Base-by-base conservation (phyloP, 1,140 invertebrate species). In the Trachymyrmex septentrionalis region DNA sequence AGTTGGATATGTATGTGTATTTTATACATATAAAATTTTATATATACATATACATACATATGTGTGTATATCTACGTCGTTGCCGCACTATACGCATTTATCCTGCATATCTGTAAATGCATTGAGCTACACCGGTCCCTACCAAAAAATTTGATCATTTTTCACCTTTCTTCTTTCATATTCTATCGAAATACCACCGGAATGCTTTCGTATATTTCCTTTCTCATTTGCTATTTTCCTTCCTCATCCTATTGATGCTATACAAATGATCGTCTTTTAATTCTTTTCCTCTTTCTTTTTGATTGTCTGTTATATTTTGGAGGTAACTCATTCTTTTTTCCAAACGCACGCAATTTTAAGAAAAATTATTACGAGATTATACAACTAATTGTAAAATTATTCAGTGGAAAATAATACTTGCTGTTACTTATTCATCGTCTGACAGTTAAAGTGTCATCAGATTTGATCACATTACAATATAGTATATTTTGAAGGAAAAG, bases 91-190 rank as follows among this genome's bases (percentile, higher is more conserved):
- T 90, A 90, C 81, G 88, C 89, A 85, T 91, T 91, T 91, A 91
- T 91, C 89, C 89, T 78, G 86, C 90, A 82, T 91, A 91, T 90
- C 90, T 91, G 87, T 90, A 91, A 91, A 91, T 90, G 90, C 90
- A 88, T 88, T 88, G 80, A 75, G 81, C 88, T 90, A 90, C 85
- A 90, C 86, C 48, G 71, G 86, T 87, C 71, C 66, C 82, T 80
- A 90, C 82, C 82, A 72, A 88, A 88, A 90, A 91, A 91, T 88
- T 90, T 84, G 82, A 90, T 90, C 85, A 81, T 88, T 88, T 90
- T 90, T 90, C 89, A 76, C 69, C 75, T 86, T 78, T 86, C 81
- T 84, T 84, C 80, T 84, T 50, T 71, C 80, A 73, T 84, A 84
- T 48, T 19, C 80, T 75, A 84, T 84, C 80, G 80, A 84, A 84